A percentile compares a stretch with the other conserved stretches of the same genome.
These are phyloP conservation scores for Sebastes ruberrimus DNA, from an alignment of 2,797 vertebrate species.

Conservation along the genomic window DNA sequence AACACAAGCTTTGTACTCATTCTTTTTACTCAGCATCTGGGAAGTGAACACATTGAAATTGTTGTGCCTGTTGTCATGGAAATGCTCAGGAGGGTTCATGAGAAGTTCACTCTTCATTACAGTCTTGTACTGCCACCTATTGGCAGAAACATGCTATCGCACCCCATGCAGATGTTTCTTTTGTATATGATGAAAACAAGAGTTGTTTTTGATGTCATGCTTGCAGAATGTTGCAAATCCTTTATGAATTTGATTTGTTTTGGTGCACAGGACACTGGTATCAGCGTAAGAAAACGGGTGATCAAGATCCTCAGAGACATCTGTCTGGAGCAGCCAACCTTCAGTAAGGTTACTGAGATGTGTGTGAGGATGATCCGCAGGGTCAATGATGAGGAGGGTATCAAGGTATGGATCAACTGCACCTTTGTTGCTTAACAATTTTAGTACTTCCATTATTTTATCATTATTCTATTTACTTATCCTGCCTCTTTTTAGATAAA, in stretches of 20 bases:
- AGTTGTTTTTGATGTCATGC: neutral
- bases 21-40: conserved; percentile 28
- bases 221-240: neutral
- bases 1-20: conserved; percentile 4
- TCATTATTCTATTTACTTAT: neutral
- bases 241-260: neutral
- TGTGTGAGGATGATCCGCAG: conserved; percentile 99
- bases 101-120: conserved; percentile 71
- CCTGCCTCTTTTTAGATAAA: neutral
- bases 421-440: neutral
- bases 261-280: conserved; percentile 92
- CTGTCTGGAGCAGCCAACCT: conserved; percentile 95
- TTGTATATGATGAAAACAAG: neutral
- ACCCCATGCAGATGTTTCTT: neutral
- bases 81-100: conserved; percentile 71
- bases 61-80: conserved; percentile 77
- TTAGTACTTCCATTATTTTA: neutral
- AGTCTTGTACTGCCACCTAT: conserved; percentile 71
- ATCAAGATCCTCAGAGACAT: conserved; percentile 98
- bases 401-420: conserved; percentile 86
- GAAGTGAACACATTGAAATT: conserved; percentile 51
- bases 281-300: conserved; percentile 96
- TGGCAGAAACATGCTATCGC: conserved; percentile 32
- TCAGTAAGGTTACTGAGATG: conserved; percentile 98
- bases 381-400: conserved; percentile 98